Evolutionary conservation across 1,140 invertebrate genomes (phyloP), one percentile per base, ranked within the genome.

Genomic region (Trichonephila clavipes): DNA sequence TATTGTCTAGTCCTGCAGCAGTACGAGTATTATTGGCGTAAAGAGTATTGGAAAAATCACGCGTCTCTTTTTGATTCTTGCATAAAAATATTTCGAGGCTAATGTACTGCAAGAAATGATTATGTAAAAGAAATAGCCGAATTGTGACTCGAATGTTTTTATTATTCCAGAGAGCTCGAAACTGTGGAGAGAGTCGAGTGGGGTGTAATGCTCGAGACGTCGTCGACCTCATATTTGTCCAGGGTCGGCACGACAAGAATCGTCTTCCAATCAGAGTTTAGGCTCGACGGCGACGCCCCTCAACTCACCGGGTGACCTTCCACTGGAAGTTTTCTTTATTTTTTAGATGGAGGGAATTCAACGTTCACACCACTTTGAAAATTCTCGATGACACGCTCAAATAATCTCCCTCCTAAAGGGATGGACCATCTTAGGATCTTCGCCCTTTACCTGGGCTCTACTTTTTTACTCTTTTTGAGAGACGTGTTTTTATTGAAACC

Each of bases 201-300:
- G 16, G 14, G 5, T 72, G 7, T 72, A 34, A 16, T 72, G 69
- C 69, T 72, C 69, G 69, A 40, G 59, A 44, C 66, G 66, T 81
- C 34, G 83, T 81, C 85, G 85, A 88, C 85, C 92, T 66, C 66
- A 44, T 64, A 44, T 64, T 92, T 87, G 64, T 88, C 92, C 66
- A 88, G 92, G 81, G 83, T 64, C 92, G 92, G 58, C 51, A 58
- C 90, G 82, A 59, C 51, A 24, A 93, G 92, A 93, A 93, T 93
- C 83, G 92, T 93, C 92, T 93, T 93, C 92, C 92, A 93, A 93
- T 93, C 92, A 93, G 92, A 93, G 92, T 93, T 88, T 93, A 93
- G 92, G 88, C 64, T 93, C 92, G 92, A 93, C 83, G 92, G 92
- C 92, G 92, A 88, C 92, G 92, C 92, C 92, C 85, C 92, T 88